Base-by-base conservation (phyloP, 2,113 vertebrate species). In the Halcyon malimbica region DNA sequence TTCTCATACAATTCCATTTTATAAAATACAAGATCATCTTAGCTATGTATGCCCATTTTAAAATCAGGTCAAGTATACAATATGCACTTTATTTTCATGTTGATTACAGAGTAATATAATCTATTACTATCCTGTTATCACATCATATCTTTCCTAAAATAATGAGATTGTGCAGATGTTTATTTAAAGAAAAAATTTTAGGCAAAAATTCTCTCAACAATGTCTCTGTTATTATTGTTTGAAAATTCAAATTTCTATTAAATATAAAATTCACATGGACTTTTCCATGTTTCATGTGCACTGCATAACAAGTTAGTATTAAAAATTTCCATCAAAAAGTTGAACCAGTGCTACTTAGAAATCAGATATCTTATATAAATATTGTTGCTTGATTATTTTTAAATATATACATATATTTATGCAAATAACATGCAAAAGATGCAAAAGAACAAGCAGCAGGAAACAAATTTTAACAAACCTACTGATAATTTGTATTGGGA, bases 311-410 rank as follows among this genome's bases (percentile, higher is more conserved):
- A 92, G 57, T 70, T 91, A 74, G 62, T 76, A 35, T 81, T 92
- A 65, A 92, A 96, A 88, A 17, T 6, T 50, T 76, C 67, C 80
- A 77, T 96, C 51, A 87, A 60, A 90, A 93, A 94, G 54, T 64
- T 74, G 57, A 93, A 96, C 70, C 15, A 70, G 41, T 90, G 70
- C 87, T 93, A 95, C 90, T 90, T 70, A 67, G 74, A 94, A 94
- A 93, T 89, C 31, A 18, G 73, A 41, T 87, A 75, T 84, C 87
- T 63, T 89, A 75, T 93, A 94, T 84, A 96, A 59, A 79, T 92
- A 80, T 53, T 74, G 78, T 65, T 94, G 39, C 84, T 97, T 82
- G 48, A 89, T 94, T 96, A 94, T 94, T 94, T 96, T 87, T 95
- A 90, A 87, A 75, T 93, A 79, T 84, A 76, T 94, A 69, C 57